Conservation (phyloP, 1,140 invertebrate genomes). For the Rhopalosiphum maidis region DNA sequence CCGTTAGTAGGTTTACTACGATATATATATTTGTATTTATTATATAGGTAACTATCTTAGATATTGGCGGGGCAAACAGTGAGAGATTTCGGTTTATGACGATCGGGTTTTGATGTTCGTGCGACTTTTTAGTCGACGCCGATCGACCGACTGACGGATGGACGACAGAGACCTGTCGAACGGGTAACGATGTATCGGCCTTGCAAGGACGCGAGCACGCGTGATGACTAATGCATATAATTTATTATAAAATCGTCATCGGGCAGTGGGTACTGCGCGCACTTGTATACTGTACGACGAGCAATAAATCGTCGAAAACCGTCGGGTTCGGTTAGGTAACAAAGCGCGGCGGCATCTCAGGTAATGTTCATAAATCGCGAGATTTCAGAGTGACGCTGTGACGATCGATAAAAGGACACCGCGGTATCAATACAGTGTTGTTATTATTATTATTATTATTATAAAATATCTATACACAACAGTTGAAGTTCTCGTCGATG, state of each 20-base stretch:
- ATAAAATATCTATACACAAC: neutral
- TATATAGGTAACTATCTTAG: too few species aligned
- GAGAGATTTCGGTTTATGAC: slow-evolving; percentile 33
- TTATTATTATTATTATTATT: neutral
- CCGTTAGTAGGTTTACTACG: too few species aligned
- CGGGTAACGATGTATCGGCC: slow-evolving; percentile 44
- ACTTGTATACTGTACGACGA: neutral
- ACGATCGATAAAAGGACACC: neutral
- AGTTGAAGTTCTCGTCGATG: neutral
- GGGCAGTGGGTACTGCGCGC: neutral
- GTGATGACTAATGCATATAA: slow-evolving; percentile 17
- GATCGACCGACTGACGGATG: neutral
- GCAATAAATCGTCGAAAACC: neutral
- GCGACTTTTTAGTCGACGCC: neutral
- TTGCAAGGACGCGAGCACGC: slow-evolving; percentile 42
- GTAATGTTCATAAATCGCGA: neutral
- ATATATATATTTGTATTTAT: too few species aligned
- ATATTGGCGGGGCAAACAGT: neutral
- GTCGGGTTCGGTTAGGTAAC: neutral
- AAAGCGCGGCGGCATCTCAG: neutral
- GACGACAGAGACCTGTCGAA: slow-evolving; percentile 16
- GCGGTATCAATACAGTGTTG: neutral
- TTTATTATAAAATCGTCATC: neutral
- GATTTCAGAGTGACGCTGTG: neutral
- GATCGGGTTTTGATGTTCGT: neutral